Base-by-base conservation (phyloP, 2,888 invertebrate species). In the Troides aeacus region DNA sequence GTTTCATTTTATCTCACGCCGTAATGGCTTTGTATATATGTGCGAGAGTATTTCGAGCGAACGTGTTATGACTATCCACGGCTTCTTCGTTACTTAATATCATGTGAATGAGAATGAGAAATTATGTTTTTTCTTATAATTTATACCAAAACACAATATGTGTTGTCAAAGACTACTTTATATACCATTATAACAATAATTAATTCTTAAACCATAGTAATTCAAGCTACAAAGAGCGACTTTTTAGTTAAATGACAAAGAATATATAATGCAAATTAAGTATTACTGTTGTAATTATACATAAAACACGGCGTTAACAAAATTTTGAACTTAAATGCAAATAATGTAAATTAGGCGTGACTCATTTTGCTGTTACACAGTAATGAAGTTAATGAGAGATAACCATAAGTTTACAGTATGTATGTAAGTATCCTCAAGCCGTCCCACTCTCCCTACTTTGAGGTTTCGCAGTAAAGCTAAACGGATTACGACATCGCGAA, bases 341-440 rank as follows among this genome's bases (percentile, higher is more conserved):
- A 53, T 6, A 50, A 50, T 53, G 53, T 53, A 53, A 53, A 53
- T 53, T 53, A 53, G 53, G 53, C 53, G 18, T 53, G 53, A n/a
- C 53, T 7, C 10, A 60, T 21, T n/a, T 17, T 65, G 50, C 62
- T n/a, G 46, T 58, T 68, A 63, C 36, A 46, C 58, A 59, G 57
- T 57, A 62, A 63, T 63, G 18, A 63, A 62, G 46, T 63, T 63
- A 68, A 68, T 64, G 23, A 36, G 46, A 24, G 50, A 30, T 64
- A 61, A 57, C 17, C 50, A 30, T 60, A 61, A 23, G 53, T 60
- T 61, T 60, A 21, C 57, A 61, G 46, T 64, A 30, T 30, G 5
- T 30, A 71, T 30, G 5, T 30, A 71, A 79, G 53, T 83, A 78
- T 86, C 84, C 86, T 85, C 84, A 79, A 72, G 70, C 79, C 72